Evolutionary conservation across 2,888 invertebrate species (phyloP).

Genomic region (Allacma fusca): DNA sequence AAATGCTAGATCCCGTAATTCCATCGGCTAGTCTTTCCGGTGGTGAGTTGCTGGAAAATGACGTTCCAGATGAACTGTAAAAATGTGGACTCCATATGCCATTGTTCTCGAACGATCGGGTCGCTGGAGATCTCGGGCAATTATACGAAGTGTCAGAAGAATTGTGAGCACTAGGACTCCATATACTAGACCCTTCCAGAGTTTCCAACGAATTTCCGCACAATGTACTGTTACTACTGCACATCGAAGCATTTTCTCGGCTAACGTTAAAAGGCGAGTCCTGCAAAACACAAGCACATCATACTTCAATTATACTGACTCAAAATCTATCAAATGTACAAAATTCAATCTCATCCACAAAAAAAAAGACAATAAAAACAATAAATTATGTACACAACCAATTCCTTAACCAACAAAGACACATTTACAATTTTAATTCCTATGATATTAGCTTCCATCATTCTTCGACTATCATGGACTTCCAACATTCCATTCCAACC

Average conservation of each 20-base stretch:
- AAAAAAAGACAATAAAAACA: too few species aligned
- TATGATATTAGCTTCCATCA: too few species aligned
- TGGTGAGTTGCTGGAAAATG: conserved; percentile 18
- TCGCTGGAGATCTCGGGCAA: not conserved
- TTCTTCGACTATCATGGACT: too few species aligned
- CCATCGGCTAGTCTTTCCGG: conserved; percentile 4
- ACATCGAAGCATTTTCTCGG: conserved; percentile 28
- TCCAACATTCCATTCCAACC: too few species aligned
- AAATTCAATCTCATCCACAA: too few species aligned
- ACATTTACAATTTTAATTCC: too few species aligned
- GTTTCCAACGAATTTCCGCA: conserved; percentile 26
- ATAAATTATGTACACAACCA: too few species aligned
- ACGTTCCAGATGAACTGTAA: conserved; percentile 23
- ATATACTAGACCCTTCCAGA: conserved; percentile 25
- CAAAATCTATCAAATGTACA: too few species aligned
- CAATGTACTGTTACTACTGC: conserved; percentile 28
- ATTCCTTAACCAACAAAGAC: too few species aligned
- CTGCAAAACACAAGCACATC: not conserved
- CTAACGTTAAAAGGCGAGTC: conserved; percentile 17
- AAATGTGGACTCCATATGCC: conserved; percentile 36
- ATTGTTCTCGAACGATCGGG: conserved; percentile 31
- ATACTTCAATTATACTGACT: too few species aligned
- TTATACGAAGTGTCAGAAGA: not conserved
- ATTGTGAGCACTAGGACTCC: conserved; percentile 27
- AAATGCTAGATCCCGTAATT: conserved; percentile 4